phyloP scores from a whole-genome alignment of 2,113 vertebrate species.

The Dermatemys mawii region DNA sequence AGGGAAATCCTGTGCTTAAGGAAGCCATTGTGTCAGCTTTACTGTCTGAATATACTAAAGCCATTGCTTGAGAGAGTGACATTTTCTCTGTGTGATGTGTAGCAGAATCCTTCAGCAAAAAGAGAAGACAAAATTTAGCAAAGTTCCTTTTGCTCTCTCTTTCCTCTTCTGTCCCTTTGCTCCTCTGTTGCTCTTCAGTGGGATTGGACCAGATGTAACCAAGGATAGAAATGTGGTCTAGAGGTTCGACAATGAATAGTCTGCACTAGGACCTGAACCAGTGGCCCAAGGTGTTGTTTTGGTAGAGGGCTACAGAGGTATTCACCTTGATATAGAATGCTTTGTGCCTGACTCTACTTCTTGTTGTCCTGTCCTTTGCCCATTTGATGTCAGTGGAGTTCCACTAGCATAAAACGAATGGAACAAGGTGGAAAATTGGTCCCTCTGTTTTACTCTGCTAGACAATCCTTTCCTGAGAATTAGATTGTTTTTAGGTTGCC shows the following conservation, averaged over 20 bases:
- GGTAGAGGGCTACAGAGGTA: constrained; percentile 1
- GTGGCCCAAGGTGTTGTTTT: background rate
- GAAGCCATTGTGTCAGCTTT: background rate
- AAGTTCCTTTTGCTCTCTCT: background rate
- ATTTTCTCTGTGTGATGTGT: background rate
- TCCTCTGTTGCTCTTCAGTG: background rate
- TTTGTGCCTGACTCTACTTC: constrained; percentile 33
- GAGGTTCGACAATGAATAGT: background rate
- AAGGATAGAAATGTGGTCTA: background rate
- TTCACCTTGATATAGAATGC: constrained; percentile 59
- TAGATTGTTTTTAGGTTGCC: background rate
- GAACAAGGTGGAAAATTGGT: background rate
- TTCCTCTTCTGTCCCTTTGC: background rate
- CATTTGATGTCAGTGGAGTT: constrained; percentile 27
- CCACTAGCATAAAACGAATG: background rate
- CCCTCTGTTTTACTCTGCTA: background rate
- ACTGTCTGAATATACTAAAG: rapidly evolving
- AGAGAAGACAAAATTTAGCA: background rate
- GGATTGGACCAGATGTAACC: background rate
- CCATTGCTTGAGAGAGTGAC: background rate
- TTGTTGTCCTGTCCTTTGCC: background rate
- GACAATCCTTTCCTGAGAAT: background rate
- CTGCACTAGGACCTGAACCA: constrained; percentile 10
- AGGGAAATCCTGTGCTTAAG: background rate
- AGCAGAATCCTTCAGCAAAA: background rate